phyloP scores from a whole-genome alignment of 2,888 invertebrate genomes.

The Pecten maximus region DNA sequence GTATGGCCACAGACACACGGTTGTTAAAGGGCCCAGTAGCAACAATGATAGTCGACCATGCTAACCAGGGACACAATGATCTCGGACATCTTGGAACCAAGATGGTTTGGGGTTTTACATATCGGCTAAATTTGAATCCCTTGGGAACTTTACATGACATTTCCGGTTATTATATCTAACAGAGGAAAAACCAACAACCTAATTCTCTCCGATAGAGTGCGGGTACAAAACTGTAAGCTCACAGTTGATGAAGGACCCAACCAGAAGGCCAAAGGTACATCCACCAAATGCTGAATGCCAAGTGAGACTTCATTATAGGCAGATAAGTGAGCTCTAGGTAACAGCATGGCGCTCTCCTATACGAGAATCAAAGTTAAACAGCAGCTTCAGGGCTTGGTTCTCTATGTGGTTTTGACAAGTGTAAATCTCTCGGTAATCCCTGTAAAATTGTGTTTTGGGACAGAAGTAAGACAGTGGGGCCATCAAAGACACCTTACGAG shows the following conservation, averaged over 20 bases:
- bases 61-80: not conserved
- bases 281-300: not conserved
- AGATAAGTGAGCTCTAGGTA: not conserved
- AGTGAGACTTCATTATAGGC: not conserved
- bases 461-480: not conserved
- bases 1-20: not conserved
- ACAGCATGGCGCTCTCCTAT: not conserved
- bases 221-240: not conserved
- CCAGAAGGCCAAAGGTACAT: not conserved
- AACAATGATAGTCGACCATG: not conserved
- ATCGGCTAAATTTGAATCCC: not conserved
- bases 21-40: not conserved
- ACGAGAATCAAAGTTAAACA: constrained; percentile 13
- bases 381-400: not conserved
- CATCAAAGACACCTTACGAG: constrained; percentile 8
- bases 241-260: not conserved
- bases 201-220: not conserved
- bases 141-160: not conserved
- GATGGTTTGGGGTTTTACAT: not conserved
- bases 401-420: constrained; percentile 6
- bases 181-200: not conserved
- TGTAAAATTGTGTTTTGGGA: constrained; percentile 24
- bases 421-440: not conserved
- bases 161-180: not conserved
- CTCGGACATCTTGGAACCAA: not conserved